These are phyloP conservation scores for Hirtodrosophila histrioides DNA, from an alignment of 2,888 invertebrate genomes.

Conservation along the genomic window DNA sequence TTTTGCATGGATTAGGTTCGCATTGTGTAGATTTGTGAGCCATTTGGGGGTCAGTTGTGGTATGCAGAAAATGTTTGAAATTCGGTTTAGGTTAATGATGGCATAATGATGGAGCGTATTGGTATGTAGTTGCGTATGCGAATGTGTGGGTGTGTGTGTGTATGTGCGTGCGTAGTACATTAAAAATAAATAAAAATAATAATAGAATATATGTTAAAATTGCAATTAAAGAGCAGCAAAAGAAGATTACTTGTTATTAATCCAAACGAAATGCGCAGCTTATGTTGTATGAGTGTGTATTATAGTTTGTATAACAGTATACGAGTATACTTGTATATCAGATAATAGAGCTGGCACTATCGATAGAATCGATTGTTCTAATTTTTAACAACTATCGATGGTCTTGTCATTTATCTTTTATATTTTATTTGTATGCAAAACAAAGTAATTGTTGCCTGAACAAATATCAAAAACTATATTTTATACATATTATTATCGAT, in stretches of 20 bases:
- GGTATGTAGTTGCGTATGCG: background rate
- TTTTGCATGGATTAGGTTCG: slow-evolving; percentile 28
- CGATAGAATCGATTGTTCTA: too few relatives aligned
- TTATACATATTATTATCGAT: too few relatives aligned
- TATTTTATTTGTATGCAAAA: too few relatives aligned
- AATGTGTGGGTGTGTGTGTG: slow-evolving; percentile 6
- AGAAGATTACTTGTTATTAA: background rate
- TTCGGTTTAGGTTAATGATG: slow-evolving; percentile 41
- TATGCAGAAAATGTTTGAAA: slow-evolving; percentile 19
- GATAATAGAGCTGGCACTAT: too few relatives aligned
- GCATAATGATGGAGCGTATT: slow-evolving; percentile 24
- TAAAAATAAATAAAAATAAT: slow-evolving; percentile 19
- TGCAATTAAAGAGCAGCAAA: slow-evolving; percentile 9
- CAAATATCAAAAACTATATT: too few relatives aligned
- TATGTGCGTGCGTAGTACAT: slow-evolving; percentile 8
- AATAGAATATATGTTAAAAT: slow-evolving; percentile 25
- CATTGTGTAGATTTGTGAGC: slow-evolving; percentile 15
- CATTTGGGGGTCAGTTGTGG: slow-evolving; percentile 21
- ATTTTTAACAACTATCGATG: too few relatives aligned
- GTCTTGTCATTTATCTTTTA: too few relatives aligned
- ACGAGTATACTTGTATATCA: too few relatives aligned
- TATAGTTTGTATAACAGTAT: slow-evolving; percentile 2
- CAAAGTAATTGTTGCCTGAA: too few relatives aligned
- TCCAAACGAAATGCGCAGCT: background rate
- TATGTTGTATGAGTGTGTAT: background rate